These are phyloP conservation scores for Dyspetes luteomarginatus DNA, from an alignment of 2,888 invertebrate genomes.

Conservation along the genomic window DNA sequence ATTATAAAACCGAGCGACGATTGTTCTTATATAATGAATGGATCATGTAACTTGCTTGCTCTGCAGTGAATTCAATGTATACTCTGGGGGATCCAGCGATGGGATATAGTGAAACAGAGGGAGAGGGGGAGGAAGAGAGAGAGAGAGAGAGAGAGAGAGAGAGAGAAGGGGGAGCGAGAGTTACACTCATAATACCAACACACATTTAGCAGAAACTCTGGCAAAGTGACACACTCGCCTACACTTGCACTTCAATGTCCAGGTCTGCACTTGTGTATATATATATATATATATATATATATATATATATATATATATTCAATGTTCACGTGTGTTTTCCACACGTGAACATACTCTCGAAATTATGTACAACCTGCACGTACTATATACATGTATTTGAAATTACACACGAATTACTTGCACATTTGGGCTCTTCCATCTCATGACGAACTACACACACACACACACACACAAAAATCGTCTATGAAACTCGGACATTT, in stretches of 20 bases:
- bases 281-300: background rate
- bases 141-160: slow-evolving; percentile 37
- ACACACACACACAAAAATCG: too few species aligned
- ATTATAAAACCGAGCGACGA: slow-evolving; percentile 81
- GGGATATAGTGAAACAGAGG: background rate
- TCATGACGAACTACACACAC: background rate
- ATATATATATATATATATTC: background rate
- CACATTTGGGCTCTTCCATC: slow-evolving; percentile 38
- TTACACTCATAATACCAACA: background rate
- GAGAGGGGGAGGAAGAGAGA: slow-evolving; percentile 19
- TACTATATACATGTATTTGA: slow-evolving; percentile 18
- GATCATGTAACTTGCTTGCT: slow-evolving; percentile 82
- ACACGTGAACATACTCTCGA: too few species aligned
- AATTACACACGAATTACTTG: slow-evolving; percentile 55
- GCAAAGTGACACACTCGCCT: slow-evolving; percentile 14
- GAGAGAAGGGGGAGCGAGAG: slow-evolving; percentile 40
- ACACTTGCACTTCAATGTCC: slow-evolving; percentile 57
- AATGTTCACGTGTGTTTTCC: background rate
- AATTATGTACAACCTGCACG: background rate
- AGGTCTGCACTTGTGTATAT: slow-evolving; percentile 5
- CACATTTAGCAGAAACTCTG: background rate
- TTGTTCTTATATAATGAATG: slow-evolving; percentile 83
- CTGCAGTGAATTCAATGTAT: slow-evolving; percentile 67
- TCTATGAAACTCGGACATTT: slow-evolving; percentile 31
- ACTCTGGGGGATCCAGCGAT: slow-evolving; percentile 60